Evolutionary conservation across 2,797 vertebrate species (phyloP).

Genomic region (Etheostoma perlongum): DNA sequence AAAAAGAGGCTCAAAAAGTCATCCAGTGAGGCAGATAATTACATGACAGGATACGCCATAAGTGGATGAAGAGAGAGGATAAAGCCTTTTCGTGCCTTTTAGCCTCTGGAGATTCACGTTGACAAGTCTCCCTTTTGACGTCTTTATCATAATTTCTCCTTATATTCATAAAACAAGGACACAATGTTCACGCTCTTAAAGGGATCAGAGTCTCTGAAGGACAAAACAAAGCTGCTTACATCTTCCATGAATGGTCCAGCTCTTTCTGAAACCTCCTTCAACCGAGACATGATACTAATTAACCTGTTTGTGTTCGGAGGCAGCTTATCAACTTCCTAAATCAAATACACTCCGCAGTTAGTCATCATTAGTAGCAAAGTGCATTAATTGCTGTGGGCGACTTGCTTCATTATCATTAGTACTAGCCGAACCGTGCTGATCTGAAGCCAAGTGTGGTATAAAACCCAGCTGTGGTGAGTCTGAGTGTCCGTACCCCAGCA

Average conservation of each 20-base stretch:
- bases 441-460: constrained; percentile 50
- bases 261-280: constrained; percentile 29
- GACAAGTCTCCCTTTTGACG: constrained; percentile 39
- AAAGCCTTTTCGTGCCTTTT: constrained; percentile 22
- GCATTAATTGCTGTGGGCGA: constrained; percentile 73
- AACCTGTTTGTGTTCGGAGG: constrained; percentile 70
- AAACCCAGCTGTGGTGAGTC: constrained; percentile 53
- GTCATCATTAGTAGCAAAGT: constrained; percentile 73
- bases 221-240: constrained; percentile 11
- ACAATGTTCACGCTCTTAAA: not conserved
- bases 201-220: constrained; percentile 10
- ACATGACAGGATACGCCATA: constrained; percentile 50
- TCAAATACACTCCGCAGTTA: constrained; percentile 67
- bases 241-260: not conserved
- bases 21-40: constrained; percentile 51
- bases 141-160: constrained; percentile 43
- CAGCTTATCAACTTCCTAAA: constrained; percentile 64
- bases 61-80: constrained; percentile 39
- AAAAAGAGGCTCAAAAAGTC: constrained; percentile 46
- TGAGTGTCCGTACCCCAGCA: constrained; percentile 26
- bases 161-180: constrained; percentile 26
- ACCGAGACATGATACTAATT: constrained; percentile 52
- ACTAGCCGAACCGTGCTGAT: constrained; percentile 48
- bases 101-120: constrained; percentile 21
- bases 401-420: constrained; percentile 69